Evolutionary conservation across 2,113 vertebrate species (phyloP).

Genomic region (Strigops habroptila): DNA sequence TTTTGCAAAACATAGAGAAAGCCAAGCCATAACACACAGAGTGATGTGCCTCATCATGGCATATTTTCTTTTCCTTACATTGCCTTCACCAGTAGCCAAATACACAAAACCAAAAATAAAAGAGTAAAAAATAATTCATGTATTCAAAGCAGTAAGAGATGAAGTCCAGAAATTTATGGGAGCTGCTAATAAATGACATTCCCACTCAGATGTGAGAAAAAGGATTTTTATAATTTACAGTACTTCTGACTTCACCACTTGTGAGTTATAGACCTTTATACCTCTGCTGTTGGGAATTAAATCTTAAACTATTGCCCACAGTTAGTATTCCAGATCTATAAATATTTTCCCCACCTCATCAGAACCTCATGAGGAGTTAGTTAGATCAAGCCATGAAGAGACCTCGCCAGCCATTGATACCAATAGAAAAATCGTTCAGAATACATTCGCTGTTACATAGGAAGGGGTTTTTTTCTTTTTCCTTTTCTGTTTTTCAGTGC

Average conservation of each 20-base stretch:
- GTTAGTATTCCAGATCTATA: not conserved
- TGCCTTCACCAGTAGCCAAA: not conserved
- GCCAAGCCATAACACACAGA: not conserved
- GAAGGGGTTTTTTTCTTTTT: not conserved
- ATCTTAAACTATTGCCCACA: not conserved
- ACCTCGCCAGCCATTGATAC: not conserved
- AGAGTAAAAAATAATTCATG: not conserved
- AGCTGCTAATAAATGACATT: not conserved
- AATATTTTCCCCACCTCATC: not conserved
- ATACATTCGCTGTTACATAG: not conserved
- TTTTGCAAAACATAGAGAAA: not conserved
- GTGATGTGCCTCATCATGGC: not conserved
- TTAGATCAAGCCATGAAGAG: not conserved
- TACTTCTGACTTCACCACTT: not conserved
- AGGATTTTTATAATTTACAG: not conserved
- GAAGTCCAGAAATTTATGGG: not conserved
- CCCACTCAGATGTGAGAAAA: not conserved
- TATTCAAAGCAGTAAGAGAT: not conserved
- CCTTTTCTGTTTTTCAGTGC: not conserved
- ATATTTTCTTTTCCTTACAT: not conserved
- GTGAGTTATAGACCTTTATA: not conserved
- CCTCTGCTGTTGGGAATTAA: slow-evolving; percentile 3
- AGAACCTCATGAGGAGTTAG: not conserved
- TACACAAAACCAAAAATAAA: not conserved
- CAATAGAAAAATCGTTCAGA: not conserved